A percentile compares a stretch with the other conserved stretches of the same genome.
These are phyloP conservation scores for Meta bourneti DNA, from an alignment of 2,888 invertebrate genomes.

Conservation along the genomic window DNA sequence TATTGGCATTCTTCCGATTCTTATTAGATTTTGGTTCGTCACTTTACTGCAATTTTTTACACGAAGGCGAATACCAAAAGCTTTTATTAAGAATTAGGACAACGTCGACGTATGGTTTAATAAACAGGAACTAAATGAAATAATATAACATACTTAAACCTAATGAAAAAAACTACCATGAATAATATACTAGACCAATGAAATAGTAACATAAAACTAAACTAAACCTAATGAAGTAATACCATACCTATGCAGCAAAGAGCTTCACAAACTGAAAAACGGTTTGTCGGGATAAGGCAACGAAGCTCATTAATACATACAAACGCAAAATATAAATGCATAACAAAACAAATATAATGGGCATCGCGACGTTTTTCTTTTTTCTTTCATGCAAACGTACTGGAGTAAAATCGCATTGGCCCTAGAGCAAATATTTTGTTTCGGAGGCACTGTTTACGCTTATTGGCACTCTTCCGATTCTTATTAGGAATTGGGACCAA, in stretches of 20 bases:
- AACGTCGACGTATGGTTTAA: not conserved
- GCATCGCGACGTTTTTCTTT: conserved; percentile 10
- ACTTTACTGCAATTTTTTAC: too few relatives aligned
- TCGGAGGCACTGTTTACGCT: conserved; percentile 16
- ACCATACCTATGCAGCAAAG: too few relatives aligned
- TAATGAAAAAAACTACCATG: too few relatives aligned
- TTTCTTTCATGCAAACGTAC: not conserved
- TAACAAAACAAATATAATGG: not conserved
- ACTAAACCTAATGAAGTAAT: too few relatives aligned
- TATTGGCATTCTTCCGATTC: conserved; percentile 24
- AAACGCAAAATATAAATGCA: conserved; percentile 16
- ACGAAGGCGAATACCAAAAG: too few relatives aligned
- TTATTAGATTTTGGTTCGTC: not conserved
- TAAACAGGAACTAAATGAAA: conserved; percentile 27
- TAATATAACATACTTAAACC: too few relatives aligned
- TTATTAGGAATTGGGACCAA: conserved; percentile 13
- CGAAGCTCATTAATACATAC: too few relatives aligned
- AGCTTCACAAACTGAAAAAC: too few relatives aligned
- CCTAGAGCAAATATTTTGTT: conserved; percentile 33
- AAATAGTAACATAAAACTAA: too few relatives aligned
- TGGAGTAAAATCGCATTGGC: not conserved
- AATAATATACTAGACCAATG: too few relatives aligned
- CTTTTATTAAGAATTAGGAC: too few relatives aligned
- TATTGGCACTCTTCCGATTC: conserved; percentile 31
- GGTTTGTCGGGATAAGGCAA: too few relatives aligned